phyloP scores from a whole-genome alignment of 2,888 invertebrate species.

The Stictocephala bisonia region DNA sequence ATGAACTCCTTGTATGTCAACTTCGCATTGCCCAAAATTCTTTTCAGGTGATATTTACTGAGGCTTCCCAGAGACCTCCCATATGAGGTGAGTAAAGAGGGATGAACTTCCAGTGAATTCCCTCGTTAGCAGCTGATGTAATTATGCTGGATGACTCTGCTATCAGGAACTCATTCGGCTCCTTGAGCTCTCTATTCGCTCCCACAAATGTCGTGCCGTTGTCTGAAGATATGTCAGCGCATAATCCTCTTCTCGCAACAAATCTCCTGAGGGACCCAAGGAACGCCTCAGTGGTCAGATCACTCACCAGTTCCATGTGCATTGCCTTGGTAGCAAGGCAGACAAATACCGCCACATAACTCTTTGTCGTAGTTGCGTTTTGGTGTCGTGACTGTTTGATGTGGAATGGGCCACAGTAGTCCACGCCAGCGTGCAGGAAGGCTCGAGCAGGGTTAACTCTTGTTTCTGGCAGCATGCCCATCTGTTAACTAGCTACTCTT shows the following conservation, averaged over 20 bases:
- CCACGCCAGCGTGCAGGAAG: constrained; percentile 57
- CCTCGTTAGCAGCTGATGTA: constrained; percentile 57
- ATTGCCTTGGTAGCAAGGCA: constrained; percentile 59
- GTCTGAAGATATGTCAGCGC: constrained; percentile 59
- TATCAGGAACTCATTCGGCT: constrained; percentile 7
- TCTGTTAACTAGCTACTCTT: constrained; percentile 51
- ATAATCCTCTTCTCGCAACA: constrained; percentile 58
- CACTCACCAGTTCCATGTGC: constrained; percentile 61
- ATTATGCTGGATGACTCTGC: constrained; percentile 31
- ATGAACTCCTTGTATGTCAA: constrained; percentile 50
- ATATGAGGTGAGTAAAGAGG: constrained; percentile 37
- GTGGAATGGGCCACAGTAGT: constrained; percentile 56
- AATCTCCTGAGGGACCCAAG: constrained; percentile 60
- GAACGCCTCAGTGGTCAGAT: constrained; percentile 60
- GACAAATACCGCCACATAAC: constrained; percentile 59
- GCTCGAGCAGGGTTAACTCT: constrained; percentile 55
- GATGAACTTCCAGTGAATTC: constrained; percentile 54
- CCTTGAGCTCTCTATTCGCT: constrained; percentile 52
- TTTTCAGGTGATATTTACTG: constrained; percentile 46
- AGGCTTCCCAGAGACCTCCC: constrained; percentile 48
- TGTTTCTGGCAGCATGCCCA: constrained; percentile 59
- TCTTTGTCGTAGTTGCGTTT: constrained; percentile 51
- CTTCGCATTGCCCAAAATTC: constrained; percentile 13
- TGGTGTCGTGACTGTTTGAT: constrained; percentile 52
- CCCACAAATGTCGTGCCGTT: constrained; percentile 62